phyloP scores from a whole-genome alignment of 2,888 invertebrate genomes.

The Campopleginae sp. region DNA sequence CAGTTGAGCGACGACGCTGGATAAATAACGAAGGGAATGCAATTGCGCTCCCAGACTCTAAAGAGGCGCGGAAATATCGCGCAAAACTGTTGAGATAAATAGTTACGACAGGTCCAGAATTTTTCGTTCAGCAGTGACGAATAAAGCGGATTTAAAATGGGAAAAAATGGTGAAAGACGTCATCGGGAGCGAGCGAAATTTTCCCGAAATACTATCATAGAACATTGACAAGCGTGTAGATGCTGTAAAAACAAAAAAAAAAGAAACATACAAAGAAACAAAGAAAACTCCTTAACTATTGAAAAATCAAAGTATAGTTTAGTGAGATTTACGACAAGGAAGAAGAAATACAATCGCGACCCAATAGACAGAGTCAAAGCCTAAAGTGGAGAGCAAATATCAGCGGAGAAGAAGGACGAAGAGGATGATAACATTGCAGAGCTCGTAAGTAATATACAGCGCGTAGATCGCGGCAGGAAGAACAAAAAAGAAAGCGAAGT shows the following conservation, averaged over 20 bases:
- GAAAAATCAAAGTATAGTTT: conserved; percentile 47
- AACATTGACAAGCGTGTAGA: conserved; percentile 35
- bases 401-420: conserved; percentile 1
- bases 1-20: conserved; percentile 39
- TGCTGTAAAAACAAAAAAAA: conserved; percentile 35
- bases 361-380: conserved; percentile 38
- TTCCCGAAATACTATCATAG: conserved; percentile 24
- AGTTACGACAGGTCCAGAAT: not conserved
- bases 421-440: conserved; percentile 18
- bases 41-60: not conserved
- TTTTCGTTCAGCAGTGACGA: not conserved
- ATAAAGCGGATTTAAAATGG: not conserved
- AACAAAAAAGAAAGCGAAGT: conserved; percentile 52
- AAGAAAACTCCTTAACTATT: conserved; percentile 54
- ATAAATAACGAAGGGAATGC: not conserved
- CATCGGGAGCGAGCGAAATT: conserved; percentile 8
- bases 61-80: conserved; percentile 6
- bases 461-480: conserved; percentile 53
- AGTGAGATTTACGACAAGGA: conserved; percentile 50
- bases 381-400: conserved; percentile 38
- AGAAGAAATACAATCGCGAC: conserved; percentile 57
- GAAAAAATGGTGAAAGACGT: not conserved
- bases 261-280: conserved; percentile 9
- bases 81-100: conserved; percentile 1
- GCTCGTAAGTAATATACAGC: conserved; percentile 58